Base-by-base conservation (phyloP, 2,113 vertebrate species). In the Scomber japonicus region DNA sequence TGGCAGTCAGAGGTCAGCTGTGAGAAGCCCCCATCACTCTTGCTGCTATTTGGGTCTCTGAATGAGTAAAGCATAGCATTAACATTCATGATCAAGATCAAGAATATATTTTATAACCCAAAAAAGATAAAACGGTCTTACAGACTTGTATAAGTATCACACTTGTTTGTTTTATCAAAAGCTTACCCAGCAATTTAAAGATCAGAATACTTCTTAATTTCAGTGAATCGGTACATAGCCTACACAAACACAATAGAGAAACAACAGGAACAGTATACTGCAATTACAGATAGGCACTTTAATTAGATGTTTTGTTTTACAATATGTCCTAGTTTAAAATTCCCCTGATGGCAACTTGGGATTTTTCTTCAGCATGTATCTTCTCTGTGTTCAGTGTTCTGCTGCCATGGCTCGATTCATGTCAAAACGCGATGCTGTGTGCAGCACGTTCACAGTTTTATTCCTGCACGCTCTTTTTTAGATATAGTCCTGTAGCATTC, bases 231-330 rank as follows among this genome's bases (percentile, higher is more conserved):
- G 46, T 50, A 61, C 6, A 62, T n/a, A 27, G 24, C 24, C 24
- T 27, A 59, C 31, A 76, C 45, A 51, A 31, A 71, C 19, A 71
- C 40, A 80, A 56, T 2, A 51, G 54, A 60, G 13, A 69, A 46
- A 49, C 30, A 82, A 70, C n/a, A 72, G 31, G 16, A 84, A 64
- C 30, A 45, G 13, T 24, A 27, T 12, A 17, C 57, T 61, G 24
- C 62, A 66, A 83, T 76, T 69, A 81, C 35, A 80, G 44, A 74
- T 16, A 54, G 15, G 2, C 7, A 5, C 48, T 81, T 86, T 77
- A 81, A 85, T 89, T 78, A 82, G 66, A 83, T 31, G 13, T 71
- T 71, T 83, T 68, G n/a, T 73, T 88, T 71, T 40, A 40, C 35
- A 40, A 40, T 49, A 10, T 87, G 65, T 66, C 73, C 72, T 68